Evolutionary conservation across 1,140 invertebrate genomes (phyloP).

Genomic region (Centruroides sculpturatus): DNA sequence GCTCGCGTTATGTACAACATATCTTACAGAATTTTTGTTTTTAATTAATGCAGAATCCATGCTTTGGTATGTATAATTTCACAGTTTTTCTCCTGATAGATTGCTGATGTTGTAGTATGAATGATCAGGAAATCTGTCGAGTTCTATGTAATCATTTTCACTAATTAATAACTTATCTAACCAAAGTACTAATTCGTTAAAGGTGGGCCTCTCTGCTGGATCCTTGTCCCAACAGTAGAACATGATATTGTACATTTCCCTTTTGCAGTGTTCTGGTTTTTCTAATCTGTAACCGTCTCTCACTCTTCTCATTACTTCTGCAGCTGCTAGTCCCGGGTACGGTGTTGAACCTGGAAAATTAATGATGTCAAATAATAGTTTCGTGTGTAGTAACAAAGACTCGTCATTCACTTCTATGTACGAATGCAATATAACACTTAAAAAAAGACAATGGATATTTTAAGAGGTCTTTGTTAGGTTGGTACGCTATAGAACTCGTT

Average conservation of each 20-base stretch:
- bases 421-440: too few relatives aligned
- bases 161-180: conserved; percentile 64
- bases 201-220: conserved; percentile 93
- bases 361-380: too few relatives aligned
- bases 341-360: conserved; percentile 61
- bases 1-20: too few relatives aligned
- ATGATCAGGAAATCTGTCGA: conserved; percentile 80
- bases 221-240: conserved; percentile 98
- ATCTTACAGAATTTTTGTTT: too few relatives aligned
- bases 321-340: conserved; percentile 97
- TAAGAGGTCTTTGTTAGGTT: too few relatives aligned
- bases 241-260: conserved; percentile 93
- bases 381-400: too few relatives aligned
- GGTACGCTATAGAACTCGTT: too few relatives aligned
- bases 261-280: conserved; percentile 81
- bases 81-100: conserved; percentile 52
- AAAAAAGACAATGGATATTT: too few relatives aligned
- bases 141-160: conserved; percentile 81
- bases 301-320: conserved; percentile 95
- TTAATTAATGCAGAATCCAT: too few relatives aligned
- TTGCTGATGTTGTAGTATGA: conserved; percentile 72
- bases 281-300: conserved; percentile 98
- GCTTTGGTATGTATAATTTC: background rate
- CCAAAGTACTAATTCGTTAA: conserved; percentile 61
- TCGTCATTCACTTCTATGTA: too few relatives aligned